Evolutionary conservation across 2,113 vertebrate species (phyloP), one percentile per base, ranked within the genome.

Genomic region (Piliocolobus tephrosceles): DNA sequence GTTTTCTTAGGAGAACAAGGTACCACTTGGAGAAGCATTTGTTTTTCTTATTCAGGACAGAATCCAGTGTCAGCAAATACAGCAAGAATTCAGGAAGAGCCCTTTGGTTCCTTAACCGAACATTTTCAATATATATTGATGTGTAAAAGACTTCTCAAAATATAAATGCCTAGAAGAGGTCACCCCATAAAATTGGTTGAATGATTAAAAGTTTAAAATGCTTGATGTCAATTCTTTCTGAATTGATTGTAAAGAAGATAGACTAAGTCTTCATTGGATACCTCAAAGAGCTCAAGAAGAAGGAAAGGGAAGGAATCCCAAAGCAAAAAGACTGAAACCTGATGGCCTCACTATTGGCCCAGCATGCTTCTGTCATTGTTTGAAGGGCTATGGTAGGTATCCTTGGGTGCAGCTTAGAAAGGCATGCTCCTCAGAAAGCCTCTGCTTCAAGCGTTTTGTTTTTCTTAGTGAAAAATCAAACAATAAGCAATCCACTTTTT

Each of bases 381-480:
- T 17, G 66, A 70, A 47, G 57, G 12, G 38, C 50, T 7, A 5
- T 0, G 0, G 38, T 40, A 30, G 32, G 0, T 43, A 57, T 23
- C 6, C 13, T 17, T 43, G 10, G 2, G 12, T 76, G 17, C 27
- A 47, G 32, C 40, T 79, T 73, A 64, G 81, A 84, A 88, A 90
- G 8, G 4, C 23, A 11, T 17, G 47, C 6, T 73, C 23, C 32
- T 72, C 47, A 40, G 23, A 73, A 87, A 84, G 23, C 18, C 66
- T 84, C 38, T 50, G 32, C 20, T 70, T 38, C 10, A 43, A 40
- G 14, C 20, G 79, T 91, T 94, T 52, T 38, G 35, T 70, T 83
- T 76, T 83, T 90, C 64, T 82, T 83, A 55, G 78, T 73, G 40
- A 80, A 91, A 93, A 88, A 14, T 55, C 40, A 79, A 88, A 52